A percentile compares a stretch with the other conserved stretches of the same genome.
Evolutionary conservation across 2,797 vertebrate genomes (phyloP).

Genomic region (Micropoecilia bifurca): DNA sequence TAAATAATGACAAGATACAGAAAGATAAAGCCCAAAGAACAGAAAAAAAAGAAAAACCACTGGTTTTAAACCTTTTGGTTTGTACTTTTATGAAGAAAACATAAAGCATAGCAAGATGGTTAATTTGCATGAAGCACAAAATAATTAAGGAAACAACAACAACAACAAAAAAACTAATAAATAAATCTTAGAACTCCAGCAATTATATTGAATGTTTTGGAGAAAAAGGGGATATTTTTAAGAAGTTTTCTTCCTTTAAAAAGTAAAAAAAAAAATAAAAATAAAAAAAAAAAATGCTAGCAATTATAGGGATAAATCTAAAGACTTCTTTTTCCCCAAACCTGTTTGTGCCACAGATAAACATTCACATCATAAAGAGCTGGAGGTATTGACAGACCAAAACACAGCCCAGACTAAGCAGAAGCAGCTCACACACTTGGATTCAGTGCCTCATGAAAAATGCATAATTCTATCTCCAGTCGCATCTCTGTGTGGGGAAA

Average conservation of each 20-base stretch:
- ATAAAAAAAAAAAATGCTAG: constrained; percentile 6
- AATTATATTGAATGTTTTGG: constrained; percentile 13
- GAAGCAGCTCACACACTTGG: constrained; percentile 55
- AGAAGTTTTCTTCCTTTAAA: not conserved
- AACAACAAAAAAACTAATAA: constrained; percentile 6
- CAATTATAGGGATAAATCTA: constrained; percentile 46
- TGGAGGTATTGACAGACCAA: constrained; percentile 69
- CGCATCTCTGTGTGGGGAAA: constrained; percentile 60
- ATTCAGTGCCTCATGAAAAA: constrained; percentile 74
- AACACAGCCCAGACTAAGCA: constrained; percentile 60
- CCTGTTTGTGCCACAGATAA: constrained; percentile 60
- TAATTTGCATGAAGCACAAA: not conserved
- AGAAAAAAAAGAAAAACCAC: not conserved
- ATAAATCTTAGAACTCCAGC: not conserved
- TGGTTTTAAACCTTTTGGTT: not conserved
- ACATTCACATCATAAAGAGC: constrained; percentile 58
- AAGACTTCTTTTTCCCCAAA: constrained; percentile 46
- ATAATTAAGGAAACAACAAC: constrained; percentile 9
- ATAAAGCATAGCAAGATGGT: not conserved
- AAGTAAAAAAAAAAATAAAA: constrained; percentile 2
- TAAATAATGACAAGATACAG: constrained; percentile 7
- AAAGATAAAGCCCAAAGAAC: constrained; percentile 5
- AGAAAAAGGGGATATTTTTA: constrained; percentile 9
- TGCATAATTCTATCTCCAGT: constrained; percentile 74
- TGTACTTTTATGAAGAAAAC: constrained; percentile 6